These are phyloP conservation scores for Tretioscincus oriximinensis DNA, from an alignment of 2,113 vertebrate species.

Conservation along the genomic window DNA sequence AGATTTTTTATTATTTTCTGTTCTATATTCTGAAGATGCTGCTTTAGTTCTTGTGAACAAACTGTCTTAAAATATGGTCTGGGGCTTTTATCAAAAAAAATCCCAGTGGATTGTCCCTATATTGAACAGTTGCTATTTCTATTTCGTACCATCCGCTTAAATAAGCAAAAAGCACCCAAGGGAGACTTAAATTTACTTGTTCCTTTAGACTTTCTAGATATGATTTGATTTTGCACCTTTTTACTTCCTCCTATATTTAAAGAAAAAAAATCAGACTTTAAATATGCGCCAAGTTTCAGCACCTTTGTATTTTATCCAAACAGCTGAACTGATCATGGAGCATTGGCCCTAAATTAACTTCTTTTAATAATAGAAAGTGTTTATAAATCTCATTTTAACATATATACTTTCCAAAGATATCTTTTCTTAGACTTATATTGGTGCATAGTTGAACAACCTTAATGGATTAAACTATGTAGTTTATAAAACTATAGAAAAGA, in stretches of 20 bases:
- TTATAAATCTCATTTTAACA: conserved; percentile 26
- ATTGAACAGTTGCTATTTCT: background rate
- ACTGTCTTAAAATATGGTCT: background rate
- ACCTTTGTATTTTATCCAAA: conserved; percentile 39
- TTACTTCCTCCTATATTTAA: background rate
- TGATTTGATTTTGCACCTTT: background rate
- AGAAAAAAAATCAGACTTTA: conserved; percentile 29
- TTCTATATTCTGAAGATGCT: background rate
- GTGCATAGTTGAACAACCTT: conserved; percentile 11
- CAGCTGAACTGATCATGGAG: conserved; percentile 28
- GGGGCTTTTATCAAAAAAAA: background rate
- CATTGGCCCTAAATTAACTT: conserved; percentile 43
- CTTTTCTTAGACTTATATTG: conserved; percentile 11
- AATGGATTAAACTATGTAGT: conserved; percentile 4
- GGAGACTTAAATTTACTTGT: background rate
- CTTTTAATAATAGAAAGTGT: background rate
- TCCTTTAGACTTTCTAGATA: conserved; percentile 33
- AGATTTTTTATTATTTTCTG: background rate
- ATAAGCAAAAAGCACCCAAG: background rate
- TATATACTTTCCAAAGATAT: conserved; percentile 36
- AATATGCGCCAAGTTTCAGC: conserved; percentile 36
- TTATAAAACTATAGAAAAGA: background rate
- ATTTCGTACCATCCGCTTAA: background rate
- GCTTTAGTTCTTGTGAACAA: background rate
- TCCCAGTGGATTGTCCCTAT: background rate